Evolutionary conservation across 2,113 vertebrate genomes (phyloP), one percentile per base, ranked within the genome.

Genomic region (Recurvirostra avosetta): DNA sequence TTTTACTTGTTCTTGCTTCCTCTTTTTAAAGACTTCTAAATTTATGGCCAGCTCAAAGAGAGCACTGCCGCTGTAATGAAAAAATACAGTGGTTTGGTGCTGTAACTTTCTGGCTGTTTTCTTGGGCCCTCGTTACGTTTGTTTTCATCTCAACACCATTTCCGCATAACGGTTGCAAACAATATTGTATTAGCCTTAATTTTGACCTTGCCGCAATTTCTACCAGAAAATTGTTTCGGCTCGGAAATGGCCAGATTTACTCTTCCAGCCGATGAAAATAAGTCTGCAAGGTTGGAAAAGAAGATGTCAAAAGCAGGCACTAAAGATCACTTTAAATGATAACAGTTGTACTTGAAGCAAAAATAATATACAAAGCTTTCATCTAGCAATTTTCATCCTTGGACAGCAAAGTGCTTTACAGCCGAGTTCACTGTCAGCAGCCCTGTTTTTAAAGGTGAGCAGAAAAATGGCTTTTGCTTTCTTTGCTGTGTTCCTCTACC

Each of bases 261-360:
- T 96, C 80, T 61, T 75, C 66, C 65, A 50, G 83, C 68, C 56
- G 38, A 91, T 52, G 66, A 87, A 86, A 96, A 94, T 65, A 88
- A 81, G 88, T 61, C 94, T 91, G 76, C 38, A 18, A 72, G 66
- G 80, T 36, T 94, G 70, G 95, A 93, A 93, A 94, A 87, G 94
- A 88, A 91, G 77, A 85, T 79, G 91, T 95, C 88, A 92, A 89
- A 94, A 94, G 56, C 71, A 73, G 80, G 73, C 80, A 75, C 74
- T 95, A 87, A 94, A 92, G 74, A 94, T 95, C 73, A 45, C 84
- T 95, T 88, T 26, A 90, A 93, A 94, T 92, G 61, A 83, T 94
- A 97, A 78, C 70, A 66, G 81, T 56, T 72, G 40, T 75, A 65
- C 77, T 90, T 58, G 87, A 72, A 90, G 93, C 73, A 90, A 90